Base-by-base conservation (phyloP, 2,888 invertebrate genomes). In the Nycteola revayana region DNA sequence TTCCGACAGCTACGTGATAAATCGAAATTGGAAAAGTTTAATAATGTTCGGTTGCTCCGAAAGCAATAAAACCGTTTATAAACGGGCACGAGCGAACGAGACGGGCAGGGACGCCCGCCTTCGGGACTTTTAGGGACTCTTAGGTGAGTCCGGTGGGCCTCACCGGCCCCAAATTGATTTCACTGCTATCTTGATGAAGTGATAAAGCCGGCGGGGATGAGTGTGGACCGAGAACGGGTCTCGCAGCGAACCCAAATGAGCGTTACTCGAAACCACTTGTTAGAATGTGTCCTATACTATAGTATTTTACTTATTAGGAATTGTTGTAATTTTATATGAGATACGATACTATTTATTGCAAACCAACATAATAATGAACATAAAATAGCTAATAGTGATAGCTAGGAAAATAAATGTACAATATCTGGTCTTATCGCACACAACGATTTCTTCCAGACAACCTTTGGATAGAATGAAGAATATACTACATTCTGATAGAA, bases 1-100 rank as follows among this genome's bases (percentile, higher is more conserved):
- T 88, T 88, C 88, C 88, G 88, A 88, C 88, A 88, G 87, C 88
- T 88, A 88, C 88, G 88, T 88, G 88, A 88, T 88, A 88, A 89
- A 88, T 88, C 88, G 88, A 88, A 89, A 89, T 89, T 89, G 88
- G 89, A 88, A 89, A 89, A 89, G 88, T 89, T 89, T 89, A 89
- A 89, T 89, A 89, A 89, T 88, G 89, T 88, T 88, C 88, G 87
- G 87, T 87, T 87, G 87, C 88, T 87, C 87, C 87, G 86, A 87
- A 87, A 86, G 88, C 89, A 88, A 89, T 88, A 89, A 89, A 89
- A 89, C 84, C 88, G 88, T 88, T 89, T 88, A 88, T 86, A 89
- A 87, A 86, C 86, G 88, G 87, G 87, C 84, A 76, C 81, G 82
- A 80, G 87, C 82, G 84, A 84, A 81, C 84, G 85, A 85, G 83